phyloP scores from a whole-genome alignment of 2,797 vertebrate species.

The Pseudochromis fuscus region DNA sequence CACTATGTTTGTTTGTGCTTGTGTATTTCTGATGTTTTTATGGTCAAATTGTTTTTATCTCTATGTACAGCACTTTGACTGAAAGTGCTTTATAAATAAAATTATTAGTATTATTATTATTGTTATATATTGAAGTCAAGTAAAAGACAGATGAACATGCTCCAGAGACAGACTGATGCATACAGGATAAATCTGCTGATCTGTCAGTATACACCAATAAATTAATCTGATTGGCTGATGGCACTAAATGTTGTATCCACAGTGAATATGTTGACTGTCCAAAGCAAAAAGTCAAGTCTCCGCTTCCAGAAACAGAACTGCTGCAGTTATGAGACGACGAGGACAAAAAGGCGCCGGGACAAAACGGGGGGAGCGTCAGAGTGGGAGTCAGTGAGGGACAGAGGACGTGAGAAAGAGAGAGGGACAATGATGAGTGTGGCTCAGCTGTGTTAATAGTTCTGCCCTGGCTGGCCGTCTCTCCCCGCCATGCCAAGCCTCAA shows the following conservation, averaged over 20 bases:
- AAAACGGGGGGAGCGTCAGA: slow-evolving; percentile 17
- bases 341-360: slow-evolving; percentile 12
- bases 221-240: slow-evolving; percentile 5
- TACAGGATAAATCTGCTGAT: slow-evolving; percentile 9
- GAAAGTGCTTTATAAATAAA: too few species aligned
- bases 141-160: too few species aligned
- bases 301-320: slow-evolving; percentile 15
- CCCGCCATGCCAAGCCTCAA: slow-evolving; percentile 45
- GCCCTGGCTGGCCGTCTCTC: slow-evolving; percentile 64
- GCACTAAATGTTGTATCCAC: slow-evolving; percentile 28
- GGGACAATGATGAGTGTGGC: slow-evolving; percentile 68
- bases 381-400: slow-evolving; percentile 35
- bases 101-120: too few species aligned
- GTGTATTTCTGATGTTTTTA: too few species aligned
- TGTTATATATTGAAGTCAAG: too few species aligned
- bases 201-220: slow-evolving; percentile 3
- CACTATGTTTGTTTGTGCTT: too few species aligned
- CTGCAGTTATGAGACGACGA: slow-evolving; percentile 26
- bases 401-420: slow-evolving; percentile 34
- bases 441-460: slow-evolving; percentile 75
- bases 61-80: too few species aligned
- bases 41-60: too few species aligned
- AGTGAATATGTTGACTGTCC: slow-evolving; percentile 1
- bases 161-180: background rate
- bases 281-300: background rate